Evolutionary conservation across 2,888 invertebrate species (phyloP).

Genomic region (Tanypteryx hageni): DNA sequence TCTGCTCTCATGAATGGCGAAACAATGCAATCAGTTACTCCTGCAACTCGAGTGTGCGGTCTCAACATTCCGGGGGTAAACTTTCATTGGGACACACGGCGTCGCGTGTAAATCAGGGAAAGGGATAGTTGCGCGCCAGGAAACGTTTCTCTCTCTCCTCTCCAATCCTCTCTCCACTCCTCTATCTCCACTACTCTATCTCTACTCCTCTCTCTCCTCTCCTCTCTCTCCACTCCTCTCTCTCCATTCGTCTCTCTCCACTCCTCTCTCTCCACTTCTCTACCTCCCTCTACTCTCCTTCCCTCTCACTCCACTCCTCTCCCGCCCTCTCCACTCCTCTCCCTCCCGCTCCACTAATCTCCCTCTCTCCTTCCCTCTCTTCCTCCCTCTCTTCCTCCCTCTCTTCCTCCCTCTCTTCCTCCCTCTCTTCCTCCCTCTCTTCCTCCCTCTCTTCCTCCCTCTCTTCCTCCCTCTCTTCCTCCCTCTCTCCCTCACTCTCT

Average conservation of each 20-base stretch:
- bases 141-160: background rate
- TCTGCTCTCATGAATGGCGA: no score
- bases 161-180: background rate
- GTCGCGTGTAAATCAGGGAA: slow-evolving; percentile 19
- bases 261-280: background rate
- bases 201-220: background rate
- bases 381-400: no score
- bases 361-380: slow-evolving; percentile 14
- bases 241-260: background rate
- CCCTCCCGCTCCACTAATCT: no score
- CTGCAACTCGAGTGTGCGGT: no score
- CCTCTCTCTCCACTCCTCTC: background rate
- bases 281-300: background rate
- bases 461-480: background rate
- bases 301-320: background rate
- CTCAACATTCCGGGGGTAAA: background rate
- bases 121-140: background rate
- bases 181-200: background rate
- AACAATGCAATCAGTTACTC: no score
- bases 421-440: background rate
- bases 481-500: background rate
- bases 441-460: background rate
- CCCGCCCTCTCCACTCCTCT: background rate
- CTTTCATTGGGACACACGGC: background rate
- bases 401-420: no score